Conservation (phyloP, 1,140 invertebrate genomes). For the Solenopsis fugax region DNA sequence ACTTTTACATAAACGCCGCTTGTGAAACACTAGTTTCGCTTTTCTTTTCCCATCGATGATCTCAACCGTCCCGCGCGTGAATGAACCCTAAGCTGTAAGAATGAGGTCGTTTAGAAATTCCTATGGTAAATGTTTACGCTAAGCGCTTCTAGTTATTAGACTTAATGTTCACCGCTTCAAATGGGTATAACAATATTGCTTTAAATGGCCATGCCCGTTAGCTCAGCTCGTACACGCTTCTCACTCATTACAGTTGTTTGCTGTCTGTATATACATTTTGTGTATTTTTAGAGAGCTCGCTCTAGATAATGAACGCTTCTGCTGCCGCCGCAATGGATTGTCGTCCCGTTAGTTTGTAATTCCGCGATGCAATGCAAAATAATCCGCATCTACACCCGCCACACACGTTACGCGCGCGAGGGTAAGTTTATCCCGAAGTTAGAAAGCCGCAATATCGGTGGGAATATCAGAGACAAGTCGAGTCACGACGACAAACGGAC, state of each 20-base stretch:
- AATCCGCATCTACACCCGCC: neutral
- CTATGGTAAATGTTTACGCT: neutral
- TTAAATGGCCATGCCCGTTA: neutral
- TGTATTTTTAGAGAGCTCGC: neutral
- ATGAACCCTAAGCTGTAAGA: neutral
- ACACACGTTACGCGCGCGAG: neutral
- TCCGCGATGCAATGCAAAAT: neutral
- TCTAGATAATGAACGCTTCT: conserved; percentile 19
- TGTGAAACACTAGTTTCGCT: neutral
- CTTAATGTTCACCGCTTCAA: conserved; percentile 13
- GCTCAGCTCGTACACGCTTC: neutral
- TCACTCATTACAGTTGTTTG: conserved; percentile 31
- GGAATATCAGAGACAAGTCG: conserved; percentile 40
- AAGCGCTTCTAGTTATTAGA: conserved; percentile 2
- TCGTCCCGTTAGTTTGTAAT: neutral
- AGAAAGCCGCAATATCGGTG: conserved; percentile 13
- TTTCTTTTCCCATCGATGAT: neutral
- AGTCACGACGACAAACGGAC: neutral
- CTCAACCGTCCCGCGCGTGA: neutral
- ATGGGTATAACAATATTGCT: conserved; percentile 34
- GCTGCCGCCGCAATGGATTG: neutral
- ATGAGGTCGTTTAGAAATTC: neutral
- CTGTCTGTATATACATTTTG: neutral
- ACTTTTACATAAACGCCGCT: neutral
- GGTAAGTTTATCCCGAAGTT: conserved; percentile 53